Percentiles rank a stretch among this genome's conserved stretches.
phyloP scores from a whole-genome alignment of 1,140 invertebrate genomes.

The Neodiprion virginianus region DNA sequence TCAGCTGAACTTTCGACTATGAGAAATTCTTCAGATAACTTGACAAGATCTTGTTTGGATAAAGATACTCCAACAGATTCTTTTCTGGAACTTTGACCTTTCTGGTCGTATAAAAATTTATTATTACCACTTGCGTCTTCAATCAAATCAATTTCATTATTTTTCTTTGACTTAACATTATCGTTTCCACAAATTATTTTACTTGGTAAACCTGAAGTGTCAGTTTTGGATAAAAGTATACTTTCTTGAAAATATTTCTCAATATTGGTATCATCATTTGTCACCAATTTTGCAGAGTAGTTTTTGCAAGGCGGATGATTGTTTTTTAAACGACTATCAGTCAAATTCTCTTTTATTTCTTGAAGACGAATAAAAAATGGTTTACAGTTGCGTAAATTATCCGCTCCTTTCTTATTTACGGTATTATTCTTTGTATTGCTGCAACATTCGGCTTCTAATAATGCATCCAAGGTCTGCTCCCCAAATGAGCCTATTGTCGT shows the following conservation, averaged over 20 bases:
- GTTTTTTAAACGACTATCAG: neutral
- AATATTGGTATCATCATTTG: conserved; percentile 28
- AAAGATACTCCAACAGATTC: too few species aligned
- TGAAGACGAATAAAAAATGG: neutral
- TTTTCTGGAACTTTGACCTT: neutral
- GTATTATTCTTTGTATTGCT: neutral
- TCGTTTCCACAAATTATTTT: neutral
- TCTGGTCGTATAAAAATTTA: neutral
- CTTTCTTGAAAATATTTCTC: conserved; percentile 32
- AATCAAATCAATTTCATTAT: conserved; percentile 1
- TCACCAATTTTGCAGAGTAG: neutral
- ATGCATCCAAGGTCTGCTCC: conserved; percentile 33
- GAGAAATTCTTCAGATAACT: neutral
- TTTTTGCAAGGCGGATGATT: neutral
- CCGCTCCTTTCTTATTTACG: conserved; percentile 15
- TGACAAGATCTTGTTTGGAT: neutral
- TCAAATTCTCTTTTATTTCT: conserved; percentile 5
- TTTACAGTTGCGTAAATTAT: neutral
- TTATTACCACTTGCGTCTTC: neutral
- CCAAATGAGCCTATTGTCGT: conserved; percentile 34
- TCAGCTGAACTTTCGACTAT: neutral
- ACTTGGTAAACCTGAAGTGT: conserved; percentile 4
- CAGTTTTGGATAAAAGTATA: conserved; percentile 11
- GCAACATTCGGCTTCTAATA: conserved; percentile 26
- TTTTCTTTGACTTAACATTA: neutral